Conservation (phyloP, 2,888 invertebrate species). For the Tenthredo distinguenda region DNA sequence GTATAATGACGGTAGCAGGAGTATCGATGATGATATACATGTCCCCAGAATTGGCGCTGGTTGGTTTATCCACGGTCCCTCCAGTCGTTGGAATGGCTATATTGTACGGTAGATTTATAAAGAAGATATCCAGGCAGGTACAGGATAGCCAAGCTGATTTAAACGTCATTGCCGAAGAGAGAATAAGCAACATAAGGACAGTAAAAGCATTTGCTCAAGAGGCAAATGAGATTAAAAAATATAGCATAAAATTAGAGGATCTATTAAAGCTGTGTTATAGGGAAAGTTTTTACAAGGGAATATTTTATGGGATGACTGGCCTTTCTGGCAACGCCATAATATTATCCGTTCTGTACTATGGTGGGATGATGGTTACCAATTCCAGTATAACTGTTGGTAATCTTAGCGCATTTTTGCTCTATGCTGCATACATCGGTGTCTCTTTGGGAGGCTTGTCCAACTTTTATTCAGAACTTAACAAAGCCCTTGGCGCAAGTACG, state of each 20-base stretch:
- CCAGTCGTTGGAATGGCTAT: slow-evolving; percentile 92
- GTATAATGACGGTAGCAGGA: slow-evolving; percentile 92
- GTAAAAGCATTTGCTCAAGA: slow-evolving; percentile 97
- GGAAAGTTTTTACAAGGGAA: slow-evolving; percentile 91
- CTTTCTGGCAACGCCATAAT: slow-evolving; percentile 94
- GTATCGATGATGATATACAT: slow-evolving; percentile 98
- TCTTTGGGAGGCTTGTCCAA: slow-evolving; percentile 94
- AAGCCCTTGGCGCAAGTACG: slow-evolving; percentile 94
- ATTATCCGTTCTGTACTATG: slow-evolving; percentile 94
- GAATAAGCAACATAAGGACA: slow-evolving; percentile 94
- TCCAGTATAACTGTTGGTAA: slow-evolving; percentile 90
- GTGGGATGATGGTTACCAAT: slow-evolving; percentile 92
- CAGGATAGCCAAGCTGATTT: slow-evolving; percentile 85
- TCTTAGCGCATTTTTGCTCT: slow-evolving; percentile 95
- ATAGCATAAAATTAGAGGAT: slow-evolving; percentile 84
- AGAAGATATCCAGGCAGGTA: slow-evolving; percentile 89
- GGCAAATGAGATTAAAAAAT: slow-evolving; percentile 85
- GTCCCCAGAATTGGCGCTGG: slow-evolving; percentile 91
- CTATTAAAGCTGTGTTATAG: slow-evolving; percentile 90
- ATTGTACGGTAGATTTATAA: slow-evolving; percentile 90
- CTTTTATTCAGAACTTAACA: slow-evolving; percentile 96
- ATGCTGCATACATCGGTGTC: slow-evolving; percentile 95
- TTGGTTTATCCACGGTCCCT: slow-evolving; percentile 94
- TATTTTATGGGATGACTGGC: slow-evolving; percentile 95
- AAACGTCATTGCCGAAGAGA: slow-evolving; percentile 88